Base-by-base conservation (phyloP, 2,888 invertebrate genomes). In the Gnatocerus cornutus region DNA sequence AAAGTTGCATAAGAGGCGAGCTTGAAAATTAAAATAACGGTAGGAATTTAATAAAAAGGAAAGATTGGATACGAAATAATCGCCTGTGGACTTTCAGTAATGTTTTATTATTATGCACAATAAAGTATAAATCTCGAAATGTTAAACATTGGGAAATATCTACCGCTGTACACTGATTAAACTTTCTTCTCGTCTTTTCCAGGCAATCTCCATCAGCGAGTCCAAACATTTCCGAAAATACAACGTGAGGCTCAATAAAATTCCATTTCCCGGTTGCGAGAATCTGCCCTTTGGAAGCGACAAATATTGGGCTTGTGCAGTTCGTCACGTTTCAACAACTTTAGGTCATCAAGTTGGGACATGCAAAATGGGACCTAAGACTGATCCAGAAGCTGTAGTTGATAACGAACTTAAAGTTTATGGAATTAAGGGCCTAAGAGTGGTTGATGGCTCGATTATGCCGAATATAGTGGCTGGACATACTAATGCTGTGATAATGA, bases 221-320 rank as follows among this genome's bases (percentile, higher is more conserved):
- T 78, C 82, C 1, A 86, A 88, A 0, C 84, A 84, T 21, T 90
- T 91, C 82, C 82, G 85, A 53, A 85, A 84, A 63, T 86, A 87
- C 72, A 87, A 88, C 61, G 84, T 89, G 0, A 86, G 82, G 0
- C 83, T 91, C 16, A 85, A 89, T 70, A 79, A 84, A 0, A 85
- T 88, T 0, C 89, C 90, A 0, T 90, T 92, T 81, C 91, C 92
- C 0, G 92, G 91, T 41, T 95, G 94, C 78, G 88, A 89, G 74
- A 81, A 87, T 52, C 77, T 88, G 3, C 46, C 75, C 3, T 92
- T 92, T 79, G 88, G 87, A 67, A 89, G 90, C 1, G 90, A 93
- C 74, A 83, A 86, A 8, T 94, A 94, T 80, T 94, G 93, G 93
- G 87, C 87, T 56, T 95, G 94, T 78, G 90, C 90, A 45, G 87